phyloP scores from a whole-genome alignment of 92 coral and sea anemone species.

The Palythoa caribaeorum region DNA sequence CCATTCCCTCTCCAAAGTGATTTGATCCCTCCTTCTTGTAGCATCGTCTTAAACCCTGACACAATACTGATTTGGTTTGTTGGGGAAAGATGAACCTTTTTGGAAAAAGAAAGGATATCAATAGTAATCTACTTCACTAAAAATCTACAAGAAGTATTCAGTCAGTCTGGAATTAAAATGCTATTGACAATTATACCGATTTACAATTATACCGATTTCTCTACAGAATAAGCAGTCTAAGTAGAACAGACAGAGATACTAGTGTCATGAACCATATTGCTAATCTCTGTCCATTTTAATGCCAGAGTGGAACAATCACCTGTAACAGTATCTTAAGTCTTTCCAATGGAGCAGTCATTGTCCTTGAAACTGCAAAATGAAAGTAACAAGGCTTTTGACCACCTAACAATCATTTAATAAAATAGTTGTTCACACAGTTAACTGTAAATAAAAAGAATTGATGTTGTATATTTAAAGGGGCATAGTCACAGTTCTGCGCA shows the following conservation, averaged over 20 bases:
- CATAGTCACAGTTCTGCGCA: too few relatives aligned
- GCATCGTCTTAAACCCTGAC: constrained; percentile 85
- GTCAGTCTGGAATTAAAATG: too few relatives aligned
- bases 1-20: constrained; percentile 99
- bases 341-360: constrained; percentile 97
- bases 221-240: too few relatives aligned
- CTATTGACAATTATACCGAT: too few relatives aligned
- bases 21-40: constrained; percentile 90
- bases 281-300: neutral
- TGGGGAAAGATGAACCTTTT: constrained; percentile 85
- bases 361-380: constrained; percentile 84
- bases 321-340: constrained; percentile 92
- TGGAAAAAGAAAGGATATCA: neutral
- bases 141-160: too few relatives aligned
- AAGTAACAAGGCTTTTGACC: too few relatives aligned
- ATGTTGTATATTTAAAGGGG: too few relatives aligned
- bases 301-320: constrained; percentile 43
- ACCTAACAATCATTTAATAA: too few relatives aligned
- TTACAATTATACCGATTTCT: too few relatives aligned
- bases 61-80: constrained; percentile 79
- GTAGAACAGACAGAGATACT: neutral
- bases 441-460: too few relatives aligned
- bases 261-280: neutral
- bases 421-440: too few relatives aligned
- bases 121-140: neutral